Evolutionary conservation across 2,888 invertebrate genomes (phyloP).

Genomic region (Ecliptopera silaceata): DNA sequence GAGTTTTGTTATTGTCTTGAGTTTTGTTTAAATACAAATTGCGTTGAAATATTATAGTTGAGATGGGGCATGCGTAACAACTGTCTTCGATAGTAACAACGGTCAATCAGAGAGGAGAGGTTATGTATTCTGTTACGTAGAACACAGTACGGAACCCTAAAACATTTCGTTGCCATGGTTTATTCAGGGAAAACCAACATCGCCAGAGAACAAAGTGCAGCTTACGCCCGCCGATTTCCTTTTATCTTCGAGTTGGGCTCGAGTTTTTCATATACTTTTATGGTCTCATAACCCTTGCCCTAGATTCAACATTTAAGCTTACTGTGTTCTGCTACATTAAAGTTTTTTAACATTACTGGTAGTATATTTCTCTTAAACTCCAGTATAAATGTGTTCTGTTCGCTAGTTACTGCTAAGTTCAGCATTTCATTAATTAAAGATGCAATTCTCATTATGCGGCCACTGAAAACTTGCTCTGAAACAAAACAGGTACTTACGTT

Average conservation of each 20-base stretch:
- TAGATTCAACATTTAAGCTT: conserved; percentile 16
- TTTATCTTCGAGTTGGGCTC: conserved; percentile 24
- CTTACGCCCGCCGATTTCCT: conserved; percentile 21
- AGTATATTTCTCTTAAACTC: neutral
- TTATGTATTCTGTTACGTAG: neutral
- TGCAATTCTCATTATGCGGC: too few species aligned
- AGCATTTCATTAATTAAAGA: too few species aligned
- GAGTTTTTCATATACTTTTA: conserved; percentile 31
- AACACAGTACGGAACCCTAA: conserved; percentile 1
- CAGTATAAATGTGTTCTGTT: neutral
- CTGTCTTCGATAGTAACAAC: neutral
- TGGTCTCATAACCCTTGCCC: conserved; percentile 33
- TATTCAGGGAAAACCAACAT: conserved; percentile 22
- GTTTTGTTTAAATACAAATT: too few species aligned
- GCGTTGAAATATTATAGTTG: too few species aligned
- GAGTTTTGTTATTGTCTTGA: too few species aligned
- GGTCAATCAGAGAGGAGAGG: neutral
- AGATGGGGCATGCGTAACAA: neutral
- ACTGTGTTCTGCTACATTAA: neutral
- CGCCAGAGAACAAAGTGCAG: conserved; percentile 22
- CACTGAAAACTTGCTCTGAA: too few species aligned
- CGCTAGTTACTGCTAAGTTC: too few species aligned
- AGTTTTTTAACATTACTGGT: neutral
- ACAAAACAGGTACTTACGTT: too few species aligned
- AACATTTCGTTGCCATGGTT: conserved; percentile 14